Percentiles rank a stretch among this genome's conserved stretches.
phyloP scores from a whole-genome alignment of 2,113 vertebrate species.

The Proteles cristata region DNA sequence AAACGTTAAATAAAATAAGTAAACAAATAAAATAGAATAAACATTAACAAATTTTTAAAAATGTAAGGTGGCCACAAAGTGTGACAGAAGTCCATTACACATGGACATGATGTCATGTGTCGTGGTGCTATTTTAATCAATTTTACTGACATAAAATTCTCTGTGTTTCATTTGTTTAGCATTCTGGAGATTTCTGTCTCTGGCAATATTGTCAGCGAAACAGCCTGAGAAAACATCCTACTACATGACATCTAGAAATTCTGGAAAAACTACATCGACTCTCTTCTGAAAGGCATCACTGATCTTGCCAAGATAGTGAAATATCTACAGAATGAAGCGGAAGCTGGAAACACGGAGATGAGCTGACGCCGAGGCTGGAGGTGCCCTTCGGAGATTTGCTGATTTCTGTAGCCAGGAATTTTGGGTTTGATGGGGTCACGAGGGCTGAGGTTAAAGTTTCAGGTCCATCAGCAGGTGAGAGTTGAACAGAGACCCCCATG shows the following conservation, averaged over 20 bases:
- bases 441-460: background rate
- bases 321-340: background rate
- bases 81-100: background rate
- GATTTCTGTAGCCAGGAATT: background rate
- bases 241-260: background rate
- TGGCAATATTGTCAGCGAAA: background rate
- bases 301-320: background rate
- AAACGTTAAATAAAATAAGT: too few species aligned
- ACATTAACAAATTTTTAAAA: too few species aligned
- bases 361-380: background rate
- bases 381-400: background rate
- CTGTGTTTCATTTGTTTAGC: background rate
- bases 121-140: background rate
- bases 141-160: background rate
- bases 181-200: background rate
- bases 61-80: background rate
- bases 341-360: background rate
- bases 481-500: background rate
- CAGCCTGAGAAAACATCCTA: background rate
- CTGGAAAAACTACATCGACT: background rate
- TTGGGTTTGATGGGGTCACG: background rate
- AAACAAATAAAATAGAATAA: too few species aligned
- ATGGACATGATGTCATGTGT: accelerated
- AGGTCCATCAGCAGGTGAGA: background rate
- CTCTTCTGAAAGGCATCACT: background rate